Evolutionary conservation across 2,797 vertebrate species (phyloP).

Genomic region (Platalea minor): DNA sequence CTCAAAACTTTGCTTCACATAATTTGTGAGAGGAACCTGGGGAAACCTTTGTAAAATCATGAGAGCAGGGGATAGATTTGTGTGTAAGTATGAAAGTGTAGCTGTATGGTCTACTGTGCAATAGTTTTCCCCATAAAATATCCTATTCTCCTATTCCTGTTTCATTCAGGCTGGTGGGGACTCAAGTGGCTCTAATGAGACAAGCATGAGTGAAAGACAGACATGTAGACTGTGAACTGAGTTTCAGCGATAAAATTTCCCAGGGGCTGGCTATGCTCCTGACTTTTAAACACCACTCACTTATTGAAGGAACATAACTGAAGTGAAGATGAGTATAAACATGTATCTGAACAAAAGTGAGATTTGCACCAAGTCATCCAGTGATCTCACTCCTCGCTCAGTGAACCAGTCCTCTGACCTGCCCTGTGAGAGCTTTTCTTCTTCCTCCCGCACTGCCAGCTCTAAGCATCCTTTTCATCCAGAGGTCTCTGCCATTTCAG

Average conservation of each 20-base stretch:
- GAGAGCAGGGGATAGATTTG: neutral
- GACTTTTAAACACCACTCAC: neutral
- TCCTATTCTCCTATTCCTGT: neutral
- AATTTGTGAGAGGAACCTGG: neutral
- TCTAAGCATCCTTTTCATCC: neutral
- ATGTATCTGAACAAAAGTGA: neutral
- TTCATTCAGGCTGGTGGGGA: neutral
- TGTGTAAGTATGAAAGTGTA: neutral
- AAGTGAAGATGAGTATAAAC: neutral
- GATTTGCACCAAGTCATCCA: neutral
- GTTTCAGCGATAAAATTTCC: neutral
- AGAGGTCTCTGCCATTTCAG: slow-evolving; percentile 6
- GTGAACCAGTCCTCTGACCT: neutral
- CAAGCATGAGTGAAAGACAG: neutral
- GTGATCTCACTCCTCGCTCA: neutral
- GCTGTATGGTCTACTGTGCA: neutral
- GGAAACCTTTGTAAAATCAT: slow-evolving; percentile 5
- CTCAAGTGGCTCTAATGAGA: neutral
- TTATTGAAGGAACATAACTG: neutral
- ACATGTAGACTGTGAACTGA: neutral
- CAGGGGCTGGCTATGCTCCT: neutral
- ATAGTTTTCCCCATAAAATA: slow-evolving; percentile 22
- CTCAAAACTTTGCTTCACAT: slow-evolving; percentile 4
- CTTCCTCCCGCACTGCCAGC: neutral
- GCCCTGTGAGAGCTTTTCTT: neutral